These are phyloP conservation scores for Sciaenops ocellatus DNA, from an alignment of 2,797 vertebrate genomes.

Conservation along the genomic window DNA sequence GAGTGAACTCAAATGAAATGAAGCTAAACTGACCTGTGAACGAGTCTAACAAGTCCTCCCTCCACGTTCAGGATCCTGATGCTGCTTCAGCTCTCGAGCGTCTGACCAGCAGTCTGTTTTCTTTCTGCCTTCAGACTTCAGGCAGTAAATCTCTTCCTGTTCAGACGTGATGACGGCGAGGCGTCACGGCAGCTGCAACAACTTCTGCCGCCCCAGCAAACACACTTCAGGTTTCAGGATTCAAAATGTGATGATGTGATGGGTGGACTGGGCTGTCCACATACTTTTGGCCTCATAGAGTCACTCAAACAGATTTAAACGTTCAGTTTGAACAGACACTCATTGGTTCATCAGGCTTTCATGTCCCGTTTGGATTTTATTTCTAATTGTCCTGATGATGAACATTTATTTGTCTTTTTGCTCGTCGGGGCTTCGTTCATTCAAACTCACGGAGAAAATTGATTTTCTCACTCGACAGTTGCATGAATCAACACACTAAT, in stretches of 20 bases:
- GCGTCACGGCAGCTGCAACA: neutral
- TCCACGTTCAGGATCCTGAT: neutral
- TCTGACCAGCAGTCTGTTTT: neutral
- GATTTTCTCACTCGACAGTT: neutral
- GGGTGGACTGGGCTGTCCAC: no score
- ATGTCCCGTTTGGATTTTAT: no score
- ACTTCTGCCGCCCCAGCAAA: no score
- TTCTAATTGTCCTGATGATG: no score
- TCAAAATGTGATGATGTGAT: no score
- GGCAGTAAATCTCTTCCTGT: neutral
- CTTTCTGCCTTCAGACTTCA: neutral
- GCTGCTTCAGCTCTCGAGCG: neutral
- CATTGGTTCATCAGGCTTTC: no score
- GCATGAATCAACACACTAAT: constrained; percentile 20
- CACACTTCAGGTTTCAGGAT: no score
- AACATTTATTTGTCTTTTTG: no score
- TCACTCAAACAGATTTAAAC: no score
- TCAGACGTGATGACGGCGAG: neutral
- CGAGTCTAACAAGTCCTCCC: neutral
- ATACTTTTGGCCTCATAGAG: no score
- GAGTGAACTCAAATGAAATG: neutral
- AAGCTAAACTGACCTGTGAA: neutral
- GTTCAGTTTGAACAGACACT: no score
- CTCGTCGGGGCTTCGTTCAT: neutral
- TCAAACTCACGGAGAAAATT: neutral